phyloP scores from a whole-genome alignment of 2,797 vertebrate genomes.

The Gymnoscopelus microlampas region DNA sequence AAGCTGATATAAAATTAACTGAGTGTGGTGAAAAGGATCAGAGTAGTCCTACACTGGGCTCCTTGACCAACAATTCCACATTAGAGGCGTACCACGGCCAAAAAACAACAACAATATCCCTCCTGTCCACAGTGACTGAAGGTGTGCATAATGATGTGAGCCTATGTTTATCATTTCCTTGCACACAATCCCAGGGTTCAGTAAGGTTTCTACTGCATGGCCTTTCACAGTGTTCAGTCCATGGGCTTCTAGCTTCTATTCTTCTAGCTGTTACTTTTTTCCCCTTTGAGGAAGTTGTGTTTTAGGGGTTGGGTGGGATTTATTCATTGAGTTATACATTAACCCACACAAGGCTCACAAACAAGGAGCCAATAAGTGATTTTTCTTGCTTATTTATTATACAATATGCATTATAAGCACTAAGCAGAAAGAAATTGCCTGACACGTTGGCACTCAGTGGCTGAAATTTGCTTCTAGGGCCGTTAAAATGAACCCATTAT shows the following conservation, averaged over 20 bases:
- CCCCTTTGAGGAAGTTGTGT: too few species aligned
- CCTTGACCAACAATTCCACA: background rate
- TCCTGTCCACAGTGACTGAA: background rate
- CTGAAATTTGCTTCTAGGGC: too few species aligned
- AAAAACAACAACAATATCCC: slow-evolving; percentile 7
- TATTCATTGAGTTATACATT: too few species aligned
- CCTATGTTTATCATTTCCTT: background rate
- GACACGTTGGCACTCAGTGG: too few species aligned
- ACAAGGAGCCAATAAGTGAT: background rate
- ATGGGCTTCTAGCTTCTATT: background rate
- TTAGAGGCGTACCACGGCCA: background rate
- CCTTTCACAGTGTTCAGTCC: background rate
- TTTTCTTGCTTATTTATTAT: background rate
- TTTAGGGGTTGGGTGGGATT: too few species aligned
- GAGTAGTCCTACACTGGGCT: background rate
- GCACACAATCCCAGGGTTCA: slow-evolving; percentile 6
- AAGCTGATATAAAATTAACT: background rate
- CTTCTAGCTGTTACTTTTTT: too few species aligned
- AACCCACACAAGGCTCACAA: too few species aligned
- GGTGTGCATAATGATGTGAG: background rate
- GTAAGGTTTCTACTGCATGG: too few species aligned
- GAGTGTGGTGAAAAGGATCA: background rate
- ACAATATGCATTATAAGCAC: background rate
- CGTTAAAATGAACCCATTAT: too few species aligned
- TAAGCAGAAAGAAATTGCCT: too few species aligned